These are phyloP conservation scores for Sandelia bainsii DNA, from an alignment of 2,797 vertebrate species.

Conservation along the genomic window DNA sequence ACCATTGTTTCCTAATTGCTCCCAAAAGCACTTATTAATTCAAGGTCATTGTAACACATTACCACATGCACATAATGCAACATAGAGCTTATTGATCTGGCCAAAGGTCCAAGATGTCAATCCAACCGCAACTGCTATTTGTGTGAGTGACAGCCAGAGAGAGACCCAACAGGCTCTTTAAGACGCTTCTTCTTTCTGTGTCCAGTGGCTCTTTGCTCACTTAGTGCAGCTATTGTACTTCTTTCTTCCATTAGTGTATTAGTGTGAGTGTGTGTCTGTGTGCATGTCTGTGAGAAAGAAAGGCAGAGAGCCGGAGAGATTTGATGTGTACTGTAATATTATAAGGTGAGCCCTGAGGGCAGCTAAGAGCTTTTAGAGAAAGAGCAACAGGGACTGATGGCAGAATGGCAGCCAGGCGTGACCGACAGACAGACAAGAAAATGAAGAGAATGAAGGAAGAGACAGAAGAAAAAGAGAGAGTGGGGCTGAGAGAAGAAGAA, in stretches of 20 bases:
- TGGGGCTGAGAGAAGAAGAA: constrained; percentile 27
- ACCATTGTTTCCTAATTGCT: constrained; percentile 34
- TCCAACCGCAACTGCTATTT: constrained; percentile 38
- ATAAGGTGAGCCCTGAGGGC: constrained; percentile 76
- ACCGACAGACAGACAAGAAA: constrained; percentile 52
- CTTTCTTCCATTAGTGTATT: constrained; percentile 66
- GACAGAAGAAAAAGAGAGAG: constrained; percentile 18
- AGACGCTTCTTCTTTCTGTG: constrained; percentile 52
- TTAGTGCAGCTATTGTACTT: constrained; percentile 64
- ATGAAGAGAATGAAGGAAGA: constrained; percentile 34
- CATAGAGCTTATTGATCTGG: constrained; percentile 46
- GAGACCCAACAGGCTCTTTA: constrained; percentile 44
- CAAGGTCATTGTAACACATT: constrained; percentile 49
- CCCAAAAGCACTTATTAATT: constrained; percentile 40
- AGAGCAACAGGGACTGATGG: constrained; percentile 74
- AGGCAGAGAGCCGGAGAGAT: constrained; percentile 40
- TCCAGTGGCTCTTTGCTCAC: constrained; percentile 72
- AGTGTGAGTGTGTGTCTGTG: constrained; percentile 29
- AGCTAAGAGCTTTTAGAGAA: constrained; percentile 77
- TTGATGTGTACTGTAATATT: constrained; percentile 73
- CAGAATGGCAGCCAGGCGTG: constrained; percentile 70
- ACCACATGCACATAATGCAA: constrained; percentile 26
- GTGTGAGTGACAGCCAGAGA: constrained; percentile 39
- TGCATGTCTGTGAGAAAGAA: constrained; percentile 6
- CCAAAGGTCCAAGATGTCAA: constrained; percentile 51